Base-by-base conservation (phyloP, 2,797 vertebrate species). In the Astyanax mexicanus region DNA sequence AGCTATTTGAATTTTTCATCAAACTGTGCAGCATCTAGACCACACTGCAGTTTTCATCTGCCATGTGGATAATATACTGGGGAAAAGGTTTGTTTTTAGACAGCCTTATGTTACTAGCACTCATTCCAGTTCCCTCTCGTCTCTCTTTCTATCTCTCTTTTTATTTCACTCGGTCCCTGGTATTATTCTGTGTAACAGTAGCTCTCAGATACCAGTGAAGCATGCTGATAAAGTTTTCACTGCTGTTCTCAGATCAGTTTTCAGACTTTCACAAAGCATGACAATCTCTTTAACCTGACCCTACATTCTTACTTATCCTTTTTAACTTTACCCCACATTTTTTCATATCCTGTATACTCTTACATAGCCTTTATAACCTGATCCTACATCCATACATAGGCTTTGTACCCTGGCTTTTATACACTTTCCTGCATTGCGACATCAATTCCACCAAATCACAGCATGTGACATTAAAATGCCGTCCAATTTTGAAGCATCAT, bases 1-100 rank as follows among this genome's bases (percentile, higher is more conserved):
- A 42, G 37, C 58, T 12, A 2, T 61, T 61, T 1, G 35, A 69
- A 61, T 69, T 76, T 64, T 77, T 55, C 67, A 70, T 77, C 70
- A 23, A 15, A 23, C 2, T 11, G 21, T 7, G 35, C 65, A 69
- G 55, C 65, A 69, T 51, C 65, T 69, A 37, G 21, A 75, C 64
- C 73, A 51, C 54, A 69, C 5, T 61, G 74, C 21, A 42, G 42
- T 29, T 35, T 58, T 75, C 64, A 51, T 68, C 52, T 37, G 64
- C 57, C 74, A 52, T 51, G 55, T 32, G 54, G 21, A 69, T 49
- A 69, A 75, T 51, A 58, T 67, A 35, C 38, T 45, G 55, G 42
- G 49, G 37, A 55, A 57, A 15, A 40, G 38, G 40, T 66, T 37
- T 66, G 61, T 17, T 66, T 74, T 67, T 67, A 75, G 45, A 19